A percentile compares a stretch with the other conserved stretches of the same genome.
These are phyloP conservation scores for Ceyx melanurus DNA, from an alignment of 2,113 vertebrate species.

Conservation along the genomic window DNA sequence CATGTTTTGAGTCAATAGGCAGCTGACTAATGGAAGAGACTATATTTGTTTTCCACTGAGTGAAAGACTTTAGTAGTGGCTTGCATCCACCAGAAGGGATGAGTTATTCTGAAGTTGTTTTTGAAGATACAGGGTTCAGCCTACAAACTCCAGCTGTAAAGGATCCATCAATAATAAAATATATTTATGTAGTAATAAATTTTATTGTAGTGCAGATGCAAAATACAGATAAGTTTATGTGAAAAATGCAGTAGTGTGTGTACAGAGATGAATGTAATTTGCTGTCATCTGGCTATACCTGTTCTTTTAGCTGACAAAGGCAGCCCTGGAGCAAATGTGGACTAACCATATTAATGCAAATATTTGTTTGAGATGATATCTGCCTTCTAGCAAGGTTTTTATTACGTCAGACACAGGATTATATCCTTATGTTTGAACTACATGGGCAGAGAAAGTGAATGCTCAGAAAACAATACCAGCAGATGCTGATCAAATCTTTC, in stretches of 20 bases:
- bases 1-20: neutral
- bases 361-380: neutral
- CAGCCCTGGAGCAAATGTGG: neutral
- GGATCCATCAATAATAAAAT: neutral
- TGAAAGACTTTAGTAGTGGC: neutral
- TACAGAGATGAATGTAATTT: neutral
- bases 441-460: neutral
- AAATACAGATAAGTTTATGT: neutral
- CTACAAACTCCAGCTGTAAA: neutral
- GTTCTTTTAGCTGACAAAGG: neutral
- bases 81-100: neutral
- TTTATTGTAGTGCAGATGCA: neutral
- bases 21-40: neutral
- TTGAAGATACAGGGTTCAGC: neutral
- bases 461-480: neutral
- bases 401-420: neutral
- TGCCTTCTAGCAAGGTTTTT: neutral
- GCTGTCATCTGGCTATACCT: neutral
- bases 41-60: neutral
- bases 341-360: neutral
- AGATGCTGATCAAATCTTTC: neutral
- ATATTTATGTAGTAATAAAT: neutral
- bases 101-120: neutral
- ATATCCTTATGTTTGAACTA: neutral
- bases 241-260: neutral